Evolutionary conservation across 1,140 invertebrate genomes (phyloP), one percentile per base, ranked within the genome.

Genomic region (Drosophila miranda): DNA sequence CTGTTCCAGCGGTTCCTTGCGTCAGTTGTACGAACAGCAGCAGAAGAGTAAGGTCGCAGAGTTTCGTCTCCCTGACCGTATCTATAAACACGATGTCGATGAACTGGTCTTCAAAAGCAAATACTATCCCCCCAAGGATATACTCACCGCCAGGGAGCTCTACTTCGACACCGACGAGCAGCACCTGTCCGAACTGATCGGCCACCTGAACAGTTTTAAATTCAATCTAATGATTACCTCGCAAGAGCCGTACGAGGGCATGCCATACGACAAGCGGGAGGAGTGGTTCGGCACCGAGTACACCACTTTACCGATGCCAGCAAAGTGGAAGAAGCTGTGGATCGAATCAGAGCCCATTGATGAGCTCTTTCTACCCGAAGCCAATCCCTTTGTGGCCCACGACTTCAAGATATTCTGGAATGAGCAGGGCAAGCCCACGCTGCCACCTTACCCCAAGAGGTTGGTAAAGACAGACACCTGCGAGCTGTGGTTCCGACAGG

Each of bases 401-500:
- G 94, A 98, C 89, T 98, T 98, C 86, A 93, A 93, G 4, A 81
- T 98, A 14, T 92, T 96, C 21, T 90, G 87, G 16, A 63, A 78
- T 1, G 26, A 68, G 19, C 49, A 54, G 21, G 74, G 77, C 23
- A 81, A 78, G 13, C 89, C 79, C 0, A 71, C 76, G 2, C 13
- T 92, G 3, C 77, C 86, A 0, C 77, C 78, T 19, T 94, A 94
- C 84, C 96, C 96, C 1, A 91, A 92, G 42, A 94, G 95, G 78
- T 91, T 96, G 8, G 91, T 93, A 4, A 92, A 92, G 42, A 93
- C 94, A 43, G 90, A 93, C 1, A 89, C 16, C 16, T 19, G 93
- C 61, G 95, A 96, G 84, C 76, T 98, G 30, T 99, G 97, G 97
- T 97, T 95, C 90, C 95, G 96, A 60, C 94, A 95, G 52, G 97